Conservation (phyloP, 2,797 vertebrate genomes). For the Takifugu rubripes region DNA sequence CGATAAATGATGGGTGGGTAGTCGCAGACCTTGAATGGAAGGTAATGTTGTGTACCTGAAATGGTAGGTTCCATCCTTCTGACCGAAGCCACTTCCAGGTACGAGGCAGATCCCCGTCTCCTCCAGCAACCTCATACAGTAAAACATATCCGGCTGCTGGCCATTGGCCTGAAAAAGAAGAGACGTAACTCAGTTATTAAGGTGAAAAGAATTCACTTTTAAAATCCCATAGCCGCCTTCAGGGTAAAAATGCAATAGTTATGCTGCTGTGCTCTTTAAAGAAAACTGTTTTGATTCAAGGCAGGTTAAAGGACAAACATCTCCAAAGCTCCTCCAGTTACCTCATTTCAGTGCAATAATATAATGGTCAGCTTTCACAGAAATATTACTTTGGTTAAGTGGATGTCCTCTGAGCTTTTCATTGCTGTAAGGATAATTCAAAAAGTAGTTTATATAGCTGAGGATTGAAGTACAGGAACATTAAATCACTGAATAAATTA, state of each 20-base stretch:
- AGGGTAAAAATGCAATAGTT: too few relatives aligned
- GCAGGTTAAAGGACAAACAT: background rate
- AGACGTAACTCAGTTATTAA: too few relatives aligned
- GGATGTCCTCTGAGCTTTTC: background rate
- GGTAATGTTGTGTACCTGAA: conserved; percentile 78
- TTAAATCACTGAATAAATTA: too few relatives aligned
- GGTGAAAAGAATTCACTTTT: too few relatives aligned
- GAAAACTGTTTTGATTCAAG: too few relatives aligned
- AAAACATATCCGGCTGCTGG: conserved; percentile 88
- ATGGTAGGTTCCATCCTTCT: conserved; percentile 87
- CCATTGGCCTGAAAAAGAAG: conserved; percentile 69
- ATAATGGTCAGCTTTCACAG: conserved; percentile 2
- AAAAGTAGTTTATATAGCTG: too few relatives aligned
- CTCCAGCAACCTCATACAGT: conserved; percentile 87
- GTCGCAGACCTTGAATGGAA: background rate
- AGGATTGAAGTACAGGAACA: too few relatives aligned
- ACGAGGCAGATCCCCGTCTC: conserved; percentile 92
- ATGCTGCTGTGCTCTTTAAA: too few relatives aligned
- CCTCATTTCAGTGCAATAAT: background rate
- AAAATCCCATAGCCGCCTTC: too few relatives aligned
- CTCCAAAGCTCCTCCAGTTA: background rate
- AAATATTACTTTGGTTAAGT: background rate
- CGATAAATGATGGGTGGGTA: background rate
- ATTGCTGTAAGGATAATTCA: too few relatives aligned
- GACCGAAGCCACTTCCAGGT: conserved; percentile 91